phyloP scores from a whole-genome alignment of 2,113 vertebrate genomes.

The Gasterosteus aculeatus region DNA sequence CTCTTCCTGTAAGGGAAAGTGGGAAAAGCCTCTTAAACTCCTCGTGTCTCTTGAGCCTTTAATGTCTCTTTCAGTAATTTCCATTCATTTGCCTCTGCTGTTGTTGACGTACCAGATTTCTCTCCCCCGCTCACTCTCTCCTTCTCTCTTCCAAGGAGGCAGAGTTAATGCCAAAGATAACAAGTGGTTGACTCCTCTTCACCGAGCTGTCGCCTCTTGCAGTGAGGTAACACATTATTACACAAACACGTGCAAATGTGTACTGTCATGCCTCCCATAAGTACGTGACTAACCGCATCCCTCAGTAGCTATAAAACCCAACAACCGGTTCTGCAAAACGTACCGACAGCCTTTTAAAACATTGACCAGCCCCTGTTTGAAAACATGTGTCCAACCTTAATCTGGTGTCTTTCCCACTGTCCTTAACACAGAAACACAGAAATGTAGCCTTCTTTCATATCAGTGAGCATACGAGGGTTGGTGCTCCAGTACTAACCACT shows the following conservation, averaged over 20 bases:
- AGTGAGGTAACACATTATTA: slow-evolving; percentile 88
- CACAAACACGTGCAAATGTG: slow-evolving; percentile 14
- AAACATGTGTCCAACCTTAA: neutral
- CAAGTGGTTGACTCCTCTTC: slow-evolving; percentile 99
- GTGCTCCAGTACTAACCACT: neutral
- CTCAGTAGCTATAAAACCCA: neutral
- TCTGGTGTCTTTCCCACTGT: neutral
- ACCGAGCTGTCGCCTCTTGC: slow-evolving; percentile 97
- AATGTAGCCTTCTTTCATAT: neutral
- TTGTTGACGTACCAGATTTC: slow-evolving; percentile 17
- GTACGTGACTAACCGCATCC: neutral
- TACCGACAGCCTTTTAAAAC: neutral
- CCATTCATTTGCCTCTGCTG: neutral
- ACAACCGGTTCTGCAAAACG: too few relatives aligned
- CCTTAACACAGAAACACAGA: neutral
- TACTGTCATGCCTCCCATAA: neutral
- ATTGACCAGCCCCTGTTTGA: neutral
- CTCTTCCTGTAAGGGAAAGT: neutral
- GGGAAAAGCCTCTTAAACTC: neutral
- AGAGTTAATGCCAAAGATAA: slow-evolving; percentile 99
- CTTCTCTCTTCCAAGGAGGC: slow-evolving; percentile 83
- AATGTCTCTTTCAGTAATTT: neutral
- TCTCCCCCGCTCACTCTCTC: slow-evolving; percentile 4
- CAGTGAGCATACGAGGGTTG: neutral
- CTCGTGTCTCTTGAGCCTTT: neutral